A percentile compares a stretch with the other conserved stretches of the same genome.
phyloP scores from a whole-genome alignment of 2,888 invertebrate genomes.

The Apodemia mormo region DNA sequence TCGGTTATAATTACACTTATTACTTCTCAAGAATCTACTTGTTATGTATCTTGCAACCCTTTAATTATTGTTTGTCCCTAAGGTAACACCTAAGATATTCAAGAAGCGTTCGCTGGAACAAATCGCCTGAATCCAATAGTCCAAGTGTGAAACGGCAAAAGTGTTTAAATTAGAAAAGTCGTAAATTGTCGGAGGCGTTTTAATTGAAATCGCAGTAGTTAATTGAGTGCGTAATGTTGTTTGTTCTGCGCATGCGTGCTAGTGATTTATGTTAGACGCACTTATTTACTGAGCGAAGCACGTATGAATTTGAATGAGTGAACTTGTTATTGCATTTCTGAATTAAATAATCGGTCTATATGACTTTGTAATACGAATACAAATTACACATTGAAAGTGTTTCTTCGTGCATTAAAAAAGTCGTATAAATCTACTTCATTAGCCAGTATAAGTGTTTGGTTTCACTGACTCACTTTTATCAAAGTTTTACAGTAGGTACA shows the following conservation, averaged over 20 bases:
- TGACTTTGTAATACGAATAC: slow-evolving; percentile 1
- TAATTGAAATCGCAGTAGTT: slow-evolving; percentile 77
- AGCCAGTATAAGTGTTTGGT: too few species aligned
- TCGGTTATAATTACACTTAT: not conserved
- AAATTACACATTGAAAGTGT: not conserved
- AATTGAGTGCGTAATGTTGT: slow-evolving; percentile 62
- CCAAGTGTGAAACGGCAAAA: slow-evolving; percentile 50
- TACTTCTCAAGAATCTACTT: not conserved
- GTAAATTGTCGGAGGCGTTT: slow-evolving; percentile 72
- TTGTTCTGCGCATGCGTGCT: slow-evolving; percentile 62
- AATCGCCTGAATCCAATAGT: slow-evolving; percentile 41
- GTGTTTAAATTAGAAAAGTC: slow-evolving; percentile 68
- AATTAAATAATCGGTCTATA: slow-evolving; percentile 24
- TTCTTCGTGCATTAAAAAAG: too few species aligned
- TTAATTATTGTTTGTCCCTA: not conserved
- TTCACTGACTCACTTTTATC: too few species aligned
- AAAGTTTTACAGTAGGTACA: too few species aligned
- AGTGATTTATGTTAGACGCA: slow-evolving; percentile 62
- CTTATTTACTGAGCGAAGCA: slow-evolving; percentile 59
- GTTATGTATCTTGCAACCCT: not conserved
- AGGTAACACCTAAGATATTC: slow-evolving; percentile 7
- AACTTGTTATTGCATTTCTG: slow-evolving; percentile 32
- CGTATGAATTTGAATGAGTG: slow-evolving; percentile 40
- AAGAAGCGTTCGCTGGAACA: slow-evolving; percentile 24
- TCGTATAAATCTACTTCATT: too few species aligned